Percentiles rank a stretch among this genome's conserved stretches.
Evolutionary conservation across 2,888 invertebrate species (phyloP).

Genomic region (Dioctria rufipes): DNA sequence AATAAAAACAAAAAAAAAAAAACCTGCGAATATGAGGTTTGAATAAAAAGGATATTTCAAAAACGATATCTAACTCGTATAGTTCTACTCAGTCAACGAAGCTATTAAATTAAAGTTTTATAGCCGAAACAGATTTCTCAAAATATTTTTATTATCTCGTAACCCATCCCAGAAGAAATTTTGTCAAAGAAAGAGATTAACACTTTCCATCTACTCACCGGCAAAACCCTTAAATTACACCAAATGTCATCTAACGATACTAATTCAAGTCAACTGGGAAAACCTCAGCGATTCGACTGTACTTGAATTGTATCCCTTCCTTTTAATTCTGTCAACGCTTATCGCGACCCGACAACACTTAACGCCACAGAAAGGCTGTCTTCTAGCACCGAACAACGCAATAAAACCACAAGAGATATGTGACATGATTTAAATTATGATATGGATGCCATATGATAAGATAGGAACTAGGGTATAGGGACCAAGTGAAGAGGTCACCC

Average conservation of each 20-base stretch:
- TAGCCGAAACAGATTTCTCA: too few relatives aligned
- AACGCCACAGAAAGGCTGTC: slow-evolving; percentile 33
- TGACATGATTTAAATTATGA: slow-evolving; percentile 59
- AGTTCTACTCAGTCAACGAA: too few relatives aligned
- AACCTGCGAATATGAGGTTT: too few relatives aligned
- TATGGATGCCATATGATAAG: slow-evolving; percentile 58
- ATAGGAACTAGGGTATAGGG: slow-evolving; percentile 29
- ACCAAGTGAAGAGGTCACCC: slow-evolving; percentile 8
- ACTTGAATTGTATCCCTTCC: background rate
- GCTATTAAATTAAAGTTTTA: too few relatives aligned
- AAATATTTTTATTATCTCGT: too few relatives aligned
- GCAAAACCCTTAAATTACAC: slow-evolving; percentile 44
- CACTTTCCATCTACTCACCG: slow-evolving; percentile 46
- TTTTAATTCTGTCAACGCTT: slow-evolving; percentile 37
- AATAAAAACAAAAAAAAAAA: too few relatives aligned
- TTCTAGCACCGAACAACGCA: slow-evolving; percentile 42
- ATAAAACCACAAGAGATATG: slow-evolving; percentile 56
- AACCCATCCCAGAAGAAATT: too few relatives aligned
- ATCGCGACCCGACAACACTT: slow-evolving; percentile 44
- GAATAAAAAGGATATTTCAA: too few relatives aligned
- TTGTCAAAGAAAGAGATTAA: slow-evolving; percentile 43
- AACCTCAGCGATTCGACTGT: background rate
- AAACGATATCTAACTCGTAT: too few relatives aligned
- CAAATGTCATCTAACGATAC: slow-evolving; percentile 33
- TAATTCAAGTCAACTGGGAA: slow-evolving; percentile 28